Percentiles rank a stretch among this genome's conserved stretches.
Evolutionary conservation across 2,888 invertebrate genomes (phyloP).

Genomic region (Scaeva pyrastri): DNA sequence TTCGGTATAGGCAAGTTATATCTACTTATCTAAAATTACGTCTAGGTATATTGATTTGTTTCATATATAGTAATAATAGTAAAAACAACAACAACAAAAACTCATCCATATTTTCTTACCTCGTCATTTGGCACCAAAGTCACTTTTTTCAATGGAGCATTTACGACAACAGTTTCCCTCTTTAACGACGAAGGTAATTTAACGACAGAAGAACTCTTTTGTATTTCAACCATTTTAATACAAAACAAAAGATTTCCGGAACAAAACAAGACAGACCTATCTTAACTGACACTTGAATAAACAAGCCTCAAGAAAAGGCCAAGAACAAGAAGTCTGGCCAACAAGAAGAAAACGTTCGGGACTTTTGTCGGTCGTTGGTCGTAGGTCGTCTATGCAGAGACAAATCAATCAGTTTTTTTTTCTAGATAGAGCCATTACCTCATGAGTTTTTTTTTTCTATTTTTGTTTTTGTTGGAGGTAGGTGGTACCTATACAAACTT

Average conservation of each 20-base stretch:
- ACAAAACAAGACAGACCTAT: background rate
- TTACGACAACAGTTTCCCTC: slow-evolving; percentile 83
- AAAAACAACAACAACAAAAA: slow-evolving; percentile 39
- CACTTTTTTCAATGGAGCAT: slow-evolving; percentile 83
- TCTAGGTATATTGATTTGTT: background rate
- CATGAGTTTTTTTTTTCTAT: slow-evolving; percentile 7
- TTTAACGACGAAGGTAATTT: slow-evolving; percentile 82
- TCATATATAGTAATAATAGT: slow-evolving; percentile 10
- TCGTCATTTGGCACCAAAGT: slow-evolving; percentile 83
- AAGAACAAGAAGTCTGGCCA: slow-evolving; percentile 13
- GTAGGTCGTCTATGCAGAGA: slow-evolving; percentile 34
- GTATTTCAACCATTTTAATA: slow-evolving; percentile 82
- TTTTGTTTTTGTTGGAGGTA: background rate
- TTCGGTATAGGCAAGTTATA: too few species aligned
- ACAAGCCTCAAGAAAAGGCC: slow-evolving; percentile 4
- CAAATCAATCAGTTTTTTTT: slow-evolving; percentile 56
- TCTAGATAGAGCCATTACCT: slow-evolving; percentile 29
- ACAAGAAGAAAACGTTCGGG: slow-evolving; percentile 10
- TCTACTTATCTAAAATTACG: background rate
- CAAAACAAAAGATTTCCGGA: background rate
- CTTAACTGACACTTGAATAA: slow-evolving; percentile 35
- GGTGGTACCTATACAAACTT: background rate
- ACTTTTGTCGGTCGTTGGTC: slow-evolving; percentile 19
- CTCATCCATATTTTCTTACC: slow-evolving; percentile 79
- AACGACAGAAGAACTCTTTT: slow-evolving; percentile 82